Evolutionary conservation across 2,113 vertebrate genomes (phyloP).

Genomic region (Lethenteron reissneri): DNA sequence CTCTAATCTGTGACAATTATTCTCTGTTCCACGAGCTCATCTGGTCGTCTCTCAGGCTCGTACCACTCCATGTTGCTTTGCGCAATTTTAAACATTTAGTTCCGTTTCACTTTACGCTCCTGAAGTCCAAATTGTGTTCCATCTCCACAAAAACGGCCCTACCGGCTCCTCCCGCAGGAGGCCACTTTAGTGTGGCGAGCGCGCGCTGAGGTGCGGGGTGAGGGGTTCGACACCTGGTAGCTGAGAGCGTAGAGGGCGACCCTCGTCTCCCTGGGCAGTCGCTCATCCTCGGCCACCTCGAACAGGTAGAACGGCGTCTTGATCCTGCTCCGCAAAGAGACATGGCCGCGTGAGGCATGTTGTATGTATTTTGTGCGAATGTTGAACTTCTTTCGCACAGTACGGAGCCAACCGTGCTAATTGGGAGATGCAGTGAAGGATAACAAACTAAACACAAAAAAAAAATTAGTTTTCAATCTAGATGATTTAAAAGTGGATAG

Average conservation of each 20-base stretch:
- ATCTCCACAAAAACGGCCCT: too few species aligned
- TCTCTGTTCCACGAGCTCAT: too few species aligned
- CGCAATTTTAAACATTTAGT: too few species aligned
- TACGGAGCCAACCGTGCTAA: background rate
- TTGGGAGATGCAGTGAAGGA: too few species aligned
- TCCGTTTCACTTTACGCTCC: too few species aligned
- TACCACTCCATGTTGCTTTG: too few species aligned
- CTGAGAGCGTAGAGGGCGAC: slow-evolving; percentile 45
- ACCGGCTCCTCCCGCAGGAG: too few species aligned
- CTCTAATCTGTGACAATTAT: too few species aligned
- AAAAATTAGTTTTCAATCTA: background rate
- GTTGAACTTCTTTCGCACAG: background rate
- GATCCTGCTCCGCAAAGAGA: slow-evolving; percentile 40
- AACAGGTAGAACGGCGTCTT: slow-evolving; percentile 93
- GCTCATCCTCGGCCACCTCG: slow-evolving; percentile 45
- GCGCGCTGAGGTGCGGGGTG: too few species aligned
- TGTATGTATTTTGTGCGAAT: background rate
- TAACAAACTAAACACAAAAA: background rate
- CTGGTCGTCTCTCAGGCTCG: too few species aligned
- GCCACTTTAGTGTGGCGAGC: too few species aligned
- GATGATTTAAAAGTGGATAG: background rate
- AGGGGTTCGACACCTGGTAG: slow-evolving; percentile 26
- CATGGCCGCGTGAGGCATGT: background rate
- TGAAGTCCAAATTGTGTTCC: too few species aligned
- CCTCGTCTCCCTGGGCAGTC: slow-evolving; percentile 26